These are phyloP conservation scores for Chlorodrepanis virens DNA, from an alignment of 2,113 vertebrate genomes.

Conservation along the genomic window DNA sequence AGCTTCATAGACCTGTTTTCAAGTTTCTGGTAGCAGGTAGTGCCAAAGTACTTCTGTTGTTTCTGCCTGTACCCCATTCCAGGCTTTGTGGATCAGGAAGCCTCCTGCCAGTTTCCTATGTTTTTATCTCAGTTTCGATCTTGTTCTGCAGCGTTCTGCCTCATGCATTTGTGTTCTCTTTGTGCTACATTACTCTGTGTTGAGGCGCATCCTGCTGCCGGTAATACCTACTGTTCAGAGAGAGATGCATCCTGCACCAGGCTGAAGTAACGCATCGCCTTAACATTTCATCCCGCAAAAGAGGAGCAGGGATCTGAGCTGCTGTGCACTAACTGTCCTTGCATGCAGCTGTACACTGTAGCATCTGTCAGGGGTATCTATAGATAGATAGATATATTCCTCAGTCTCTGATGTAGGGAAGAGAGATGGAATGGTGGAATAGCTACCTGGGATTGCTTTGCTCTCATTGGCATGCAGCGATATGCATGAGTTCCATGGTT, in stretches of 20 bases:
- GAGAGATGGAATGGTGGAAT: neutral
- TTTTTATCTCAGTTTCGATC: neutral
- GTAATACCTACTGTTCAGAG: neutral
- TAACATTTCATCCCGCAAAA: accelerated
- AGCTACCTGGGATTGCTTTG: neutral
- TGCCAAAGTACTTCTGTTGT: neutral
- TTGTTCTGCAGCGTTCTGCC: neutral
- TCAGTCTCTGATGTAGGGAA: neutral
- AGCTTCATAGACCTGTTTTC: neutral
- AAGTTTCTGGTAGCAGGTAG: neutral
- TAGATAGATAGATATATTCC: accelerated
- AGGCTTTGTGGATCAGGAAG: neutral
- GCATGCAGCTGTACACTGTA: neutral
- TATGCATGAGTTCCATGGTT: accelerated
- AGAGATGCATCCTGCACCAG: neutral
- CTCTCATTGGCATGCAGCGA: accelerated
- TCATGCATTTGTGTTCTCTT: neutral
- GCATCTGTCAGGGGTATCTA: neutral
- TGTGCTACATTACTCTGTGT: accelerated
- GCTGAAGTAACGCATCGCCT: neutral
- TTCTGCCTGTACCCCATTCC: neutral
- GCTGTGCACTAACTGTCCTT: neutral
- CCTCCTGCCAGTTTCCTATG: neutral
- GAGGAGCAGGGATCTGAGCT: neutral
- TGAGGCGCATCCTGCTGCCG: accelerated